phyloP scores from a whole-genome alignment of 1,140 invertebrate genomes.

The Sminthurides bifidus region DNA sequence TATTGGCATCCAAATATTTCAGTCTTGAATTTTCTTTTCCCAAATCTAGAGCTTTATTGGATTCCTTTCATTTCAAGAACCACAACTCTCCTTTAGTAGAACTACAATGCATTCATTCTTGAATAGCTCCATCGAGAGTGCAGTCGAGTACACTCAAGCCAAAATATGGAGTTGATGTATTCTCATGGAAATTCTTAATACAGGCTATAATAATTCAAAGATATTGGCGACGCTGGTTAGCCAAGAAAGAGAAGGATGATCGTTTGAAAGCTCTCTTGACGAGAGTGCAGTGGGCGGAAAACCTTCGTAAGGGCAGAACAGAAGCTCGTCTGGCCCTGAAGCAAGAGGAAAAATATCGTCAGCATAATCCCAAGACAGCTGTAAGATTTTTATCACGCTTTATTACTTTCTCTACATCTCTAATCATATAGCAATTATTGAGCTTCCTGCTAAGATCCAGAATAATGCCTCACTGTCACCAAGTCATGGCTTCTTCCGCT shows the following conservation, averaged over 20 bases:
- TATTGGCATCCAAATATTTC: neutral
- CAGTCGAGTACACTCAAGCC: no score
- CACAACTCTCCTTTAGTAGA: no score
- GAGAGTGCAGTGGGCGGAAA: conserved; percentile 26
- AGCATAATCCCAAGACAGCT: conserved; percentile 21
- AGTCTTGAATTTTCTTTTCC: neutral
- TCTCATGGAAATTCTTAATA: neutral
- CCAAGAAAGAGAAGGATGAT: conserved; percentile 13
- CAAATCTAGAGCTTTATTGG: neutral
- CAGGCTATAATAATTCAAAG: conserved; percentile 25
- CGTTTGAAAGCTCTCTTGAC: conserved; percentile 18
- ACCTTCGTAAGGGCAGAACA: conserved; percentile 21
- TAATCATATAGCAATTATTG: no score
- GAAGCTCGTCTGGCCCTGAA: conserved; percentile 20
- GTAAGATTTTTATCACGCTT: no score
- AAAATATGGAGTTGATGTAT: no score
- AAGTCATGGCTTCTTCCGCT: no score
- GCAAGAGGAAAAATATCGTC: conserved; percentile 26
- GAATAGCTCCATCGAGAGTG: no score
- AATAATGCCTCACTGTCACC: neutral
- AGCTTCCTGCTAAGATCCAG: no score
- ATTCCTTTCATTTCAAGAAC: neutral
- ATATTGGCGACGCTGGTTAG: conserved; percentile 27
- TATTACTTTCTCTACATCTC: no score
- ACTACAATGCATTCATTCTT: no score